These are phyloP conservation scores for Napeogenes sylphis DNA, from an alignment of 2,888 invertebrate species.

Conservation along the genomic window DNA sequence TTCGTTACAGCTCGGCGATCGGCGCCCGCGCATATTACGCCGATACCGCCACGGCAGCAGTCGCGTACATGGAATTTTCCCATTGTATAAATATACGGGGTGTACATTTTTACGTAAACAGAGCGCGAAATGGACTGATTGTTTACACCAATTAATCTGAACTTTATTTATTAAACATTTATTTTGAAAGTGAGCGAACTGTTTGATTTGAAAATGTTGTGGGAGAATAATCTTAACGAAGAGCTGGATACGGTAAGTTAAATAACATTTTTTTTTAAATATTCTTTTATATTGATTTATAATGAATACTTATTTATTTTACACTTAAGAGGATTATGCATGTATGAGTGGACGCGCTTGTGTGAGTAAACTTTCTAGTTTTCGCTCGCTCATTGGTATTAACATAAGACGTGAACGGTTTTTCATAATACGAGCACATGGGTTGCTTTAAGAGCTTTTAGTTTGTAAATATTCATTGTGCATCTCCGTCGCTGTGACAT, in stretches of 20 bases:
- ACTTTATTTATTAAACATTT: constrained; percentile 28
- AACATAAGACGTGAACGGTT: constrained; percentile 76
- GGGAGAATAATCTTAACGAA: constrained; percentile 69
- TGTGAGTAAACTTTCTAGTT: constrained; percentile 75
- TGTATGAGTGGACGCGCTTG: constrained; percentile 44
- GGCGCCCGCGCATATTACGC: constrained; percentile 60
- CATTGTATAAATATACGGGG: constrained; percentile 53
- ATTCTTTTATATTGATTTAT: constrained; percentile 29
- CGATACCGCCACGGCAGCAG: constrained; percentile 56
- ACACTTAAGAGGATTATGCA: constrained; percentile 30
- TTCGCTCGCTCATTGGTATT: constrained; percentile 71
- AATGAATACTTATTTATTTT: constrained; percentile 12
- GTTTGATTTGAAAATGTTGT: constrained; percentile 68
- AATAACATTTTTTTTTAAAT: constrained; percentile 36
- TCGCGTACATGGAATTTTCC: constrained; percentile 51
- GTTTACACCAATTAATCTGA: constrained; percentile 37
- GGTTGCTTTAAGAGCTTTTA: constrained; percentile 60
- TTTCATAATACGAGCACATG: constrained; percentile 74
- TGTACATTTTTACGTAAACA: constrained; percentile 47
- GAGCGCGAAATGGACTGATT: constrained; percentile 52
- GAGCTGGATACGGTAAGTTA: constrained; percentile 69
- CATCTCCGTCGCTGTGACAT: constrained; percentile 51
- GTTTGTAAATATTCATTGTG: constrained; percentile 65
- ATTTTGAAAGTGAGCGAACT: constrained; percentile 45
- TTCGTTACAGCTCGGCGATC: constrained; percentile 50